Evolutionary conservation across 2,888 invertebrate genomes (phyloP).

Genomic region (Dynastes hyllus): DNA sequence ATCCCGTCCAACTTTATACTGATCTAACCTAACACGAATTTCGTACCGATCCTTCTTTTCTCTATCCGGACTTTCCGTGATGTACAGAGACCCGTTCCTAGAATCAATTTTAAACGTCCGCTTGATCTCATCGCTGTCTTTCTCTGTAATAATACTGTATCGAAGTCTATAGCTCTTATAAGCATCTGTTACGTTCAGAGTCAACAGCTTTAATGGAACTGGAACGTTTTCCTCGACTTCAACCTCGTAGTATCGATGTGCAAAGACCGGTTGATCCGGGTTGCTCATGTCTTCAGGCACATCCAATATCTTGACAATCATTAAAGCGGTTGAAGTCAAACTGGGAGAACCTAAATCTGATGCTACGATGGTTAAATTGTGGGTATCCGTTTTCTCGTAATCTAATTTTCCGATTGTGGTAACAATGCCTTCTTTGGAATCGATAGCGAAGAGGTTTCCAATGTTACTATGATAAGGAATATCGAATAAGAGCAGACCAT

Average conservation of each 20-base stretch:
- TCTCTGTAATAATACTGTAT: conserved; percentile 78
- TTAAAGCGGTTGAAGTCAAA: conserved; percentile 83
- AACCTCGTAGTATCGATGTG: conserved; percentile 82
- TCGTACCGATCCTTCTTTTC: conserved; percentile 81
- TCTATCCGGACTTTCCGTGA: conserved; percentile 83
- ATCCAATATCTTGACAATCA: conserved; percentile 80
- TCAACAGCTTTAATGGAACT: conserved; percentile 83
- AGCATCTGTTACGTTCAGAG: conserved; percentile 83
- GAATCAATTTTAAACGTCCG: conserved; percentile 84
- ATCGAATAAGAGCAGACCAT: conserved; percentile 87
- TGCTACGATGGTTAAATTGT: conserved; percentile 87
- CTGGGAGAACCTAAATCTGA: conserved; percentile 91
- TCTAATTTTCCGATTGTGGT: conserved; percentile 83
- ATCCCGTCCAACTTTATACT: conserved; percentile 76
- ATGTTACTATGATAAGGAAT: conserved; percentile 79
- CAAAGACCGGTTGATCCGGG: conserved; percentile 68
- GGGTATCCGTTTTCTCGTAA: conserved; percentile 78
- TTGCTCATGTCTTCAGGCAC: conserved; percentile 74
- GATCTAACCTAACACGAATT: conserved; percentile 74
- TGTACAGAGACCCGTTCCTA: conserved; percentile 83
- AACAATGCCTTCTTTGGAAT: conserved; percentile 89
- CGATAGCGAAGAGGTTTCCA: conserved; percentile 82
- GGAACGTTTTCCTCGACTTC: conserved; percentile 87
- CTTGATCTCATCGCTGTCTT: conserved; percentile 73
- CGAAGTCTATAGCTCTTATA: conserved; percentile 78